These are phyloP conservation scores for Hesperia comma DNA, from an alignment of 2,888 invertebrate species.

Conservation along the genomic window DNA sequence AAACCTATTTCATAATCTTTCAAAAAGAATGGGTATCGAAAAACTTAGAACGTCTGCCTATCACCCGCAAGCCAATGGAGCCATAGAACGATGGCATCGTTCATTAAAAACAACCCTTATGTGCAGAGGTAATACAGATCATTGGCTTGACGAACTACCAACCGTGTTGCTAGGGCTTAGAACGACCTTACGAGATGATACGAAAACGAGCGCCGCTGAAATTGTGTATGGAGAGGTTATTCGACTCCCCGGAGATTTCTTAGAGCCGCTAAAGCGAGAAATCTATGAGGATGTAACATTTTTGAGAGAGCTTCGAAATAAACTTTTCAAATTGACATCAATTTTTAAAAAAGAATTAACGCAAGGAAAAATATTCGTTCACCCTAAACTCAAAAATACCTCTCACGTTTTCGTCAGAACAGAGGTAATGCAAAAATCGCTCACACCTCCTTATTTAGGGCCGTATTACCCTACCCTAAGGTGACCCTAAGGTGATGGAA, in stretches of 20 bases:
- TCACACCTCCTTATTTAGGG: conserved; percentile 15
- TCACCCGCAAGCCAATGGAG: conserved; percentile 27
- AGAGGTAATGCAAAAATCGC: conserved; percentile 19
- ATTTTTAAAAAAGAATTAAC: conserved; percentile 16
- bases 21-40: conserved; percentile 22
- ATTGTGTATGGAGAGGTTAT: conserved; percentile 29
- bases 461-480: too few species aligned
- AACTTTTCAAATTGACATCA: conserved; percentile 23
- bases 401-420: conserved; percentile 24
- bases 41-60: conserved; percentile 20
- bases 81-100: too few species aligned
- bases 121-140: conserved; percentile 15
- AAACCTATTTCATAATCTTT: conserved; percentile 4
- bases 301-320: conserved; percentile 12
- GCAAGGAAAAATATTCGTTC: conserved; percentile 22
- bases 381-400: conserved; percentile 22
- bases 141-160: conserved; percentile 16
- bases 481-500: conserved; percentile 15
- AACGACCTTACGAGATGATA: too few species aligned
- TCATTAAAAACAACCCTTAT: too few species aligned
- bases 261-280: too few species aligned
- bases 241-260: conserved; percentile 20
- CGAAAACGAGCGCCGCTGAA: conserved; percentile 17
- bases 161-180: too few species aligned
- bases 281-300: too few species aligned